phyloP scores from a whole-genome alignment of 2,888 invertebrate genomes.

The Heliconius charithonia region DNA sequence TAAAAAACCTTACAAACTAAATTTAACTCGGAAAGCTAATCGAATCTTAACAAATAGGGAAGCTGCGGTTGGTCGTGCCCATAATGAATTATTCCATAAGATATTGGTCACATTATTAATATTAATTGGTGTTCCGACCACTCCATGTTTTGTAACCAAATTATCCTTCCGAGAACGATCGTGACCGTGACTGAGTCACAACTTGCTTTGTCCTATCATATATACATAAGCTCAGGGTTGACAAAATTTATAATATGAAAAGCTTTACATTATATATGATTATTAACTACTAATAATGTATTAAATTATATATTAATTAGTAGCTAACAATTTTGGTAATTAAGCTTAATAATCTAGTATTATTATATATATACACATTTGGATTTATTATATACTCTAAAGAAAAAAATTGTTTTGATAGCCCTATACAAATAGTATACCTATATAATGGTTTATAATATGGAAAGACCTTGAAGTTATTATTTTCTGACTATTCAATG shows the following conservation, averaged over 20 bases:
- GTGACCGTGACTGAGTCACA: slow-evolving; percentile 51
- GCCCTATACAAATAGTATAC: slow-evolving; percentile 1
- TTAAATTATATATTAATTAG: not conserved
- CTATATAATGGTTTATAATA: not conserved
- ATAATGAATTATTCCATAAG: slow-evolving; percentile 3
- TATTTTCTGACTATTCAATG: slow-evolving; percentile 17
- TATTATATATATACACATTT: not conserved
- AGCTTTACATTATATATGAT: not conserved
- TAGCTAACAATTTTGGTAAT: not conserved
- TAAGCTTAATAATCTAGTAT: not conserved
- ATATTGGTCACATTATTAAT: slow-evolving; percentile 25
- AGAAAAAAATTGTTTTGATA: not conserved
- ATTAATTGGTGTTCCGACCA: slow-evolving; percentile 23
- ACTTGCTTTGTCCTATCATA: slow-evolving; percentile 43
- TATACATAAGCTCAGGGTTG: slow-evolving; percentile 25
- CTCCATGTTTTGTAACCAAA: slow-evolving; percentile 41
- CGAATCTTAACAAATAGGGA: not conserved
- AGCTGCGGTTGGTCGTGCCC: slow-evolving; percentile 1
- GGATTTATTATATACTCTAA: not conserved
- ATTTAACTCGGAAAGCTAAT: not conserved
- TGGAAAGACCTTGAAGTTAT: slow-evolving; percentile 31
- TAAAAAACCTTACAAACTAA: not conserved
- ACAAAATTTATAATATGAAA: not conserved
- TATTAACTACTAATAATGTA: not conserved
- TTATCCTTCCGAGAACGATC: slow-evolving; percentile 55